Conservation (phyloP, 2,113 vertebrate genomes). For the Mustelus asterias region DNA sequence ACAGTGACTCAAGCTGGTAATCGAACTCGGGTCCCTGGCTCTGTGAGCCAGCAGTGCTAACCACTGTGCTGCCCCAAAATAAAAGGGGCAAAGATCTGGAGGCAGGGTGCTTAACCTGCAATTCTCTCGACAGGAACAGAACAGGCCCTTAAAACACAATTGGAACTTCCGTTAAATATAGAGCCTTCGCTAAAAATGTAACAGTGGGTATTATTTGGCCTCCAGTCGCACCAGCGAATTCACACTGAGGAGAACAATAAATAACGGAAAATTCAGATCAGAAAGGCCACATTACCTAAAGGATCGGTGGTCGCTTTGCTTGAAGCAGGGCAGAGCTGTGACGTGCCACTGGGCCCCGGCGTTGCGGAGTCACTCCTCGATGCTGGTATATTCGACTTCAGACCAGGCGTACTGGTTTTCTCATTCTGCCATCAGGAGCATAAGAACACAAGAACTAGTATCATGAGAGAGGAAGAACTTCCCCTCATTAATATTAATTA, state of each 20-base stretch:
- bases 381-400: slow-evolving; percentile 79
- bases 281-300: slow-evolving; percentile 55
- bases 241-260: neutral
- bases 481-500: too few species aligned
- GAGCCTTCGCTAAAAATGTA: neutral
- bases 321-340: slow-evolving; percentile 63
- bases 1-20: too few species aligned
- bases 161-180: neutral
- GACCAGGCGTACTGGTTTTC: slow-evolving; percentile 77
- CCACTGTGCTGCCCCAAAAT: too few species aligned
- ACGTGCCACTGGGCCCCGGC: slow-evolving; percentile 51
- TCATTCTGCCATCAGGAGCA: slow-evolving; percentile 61
- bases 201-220: neutral
- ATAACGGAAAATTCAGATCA: neutral
- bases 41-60: too few species aligned
- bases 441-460: too few species aligned
- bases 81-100: too few species aligned
- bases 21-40: too few species aligned
- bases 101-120: neutral
- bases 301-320: slow-evolving; percentile 69
- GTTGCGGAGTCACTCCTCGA: slow-evolving; percentile 63
- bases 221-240: too few species aligned
- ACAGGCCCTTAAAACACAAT: neutral
- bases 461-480: too few species aligned
- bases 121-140: neutral